Evolutionary conservation across 2,888 invertebrate species (phyloP), one percentile per base, ranked within the genome.

Genomic region (Papilio gigon): DNA sequence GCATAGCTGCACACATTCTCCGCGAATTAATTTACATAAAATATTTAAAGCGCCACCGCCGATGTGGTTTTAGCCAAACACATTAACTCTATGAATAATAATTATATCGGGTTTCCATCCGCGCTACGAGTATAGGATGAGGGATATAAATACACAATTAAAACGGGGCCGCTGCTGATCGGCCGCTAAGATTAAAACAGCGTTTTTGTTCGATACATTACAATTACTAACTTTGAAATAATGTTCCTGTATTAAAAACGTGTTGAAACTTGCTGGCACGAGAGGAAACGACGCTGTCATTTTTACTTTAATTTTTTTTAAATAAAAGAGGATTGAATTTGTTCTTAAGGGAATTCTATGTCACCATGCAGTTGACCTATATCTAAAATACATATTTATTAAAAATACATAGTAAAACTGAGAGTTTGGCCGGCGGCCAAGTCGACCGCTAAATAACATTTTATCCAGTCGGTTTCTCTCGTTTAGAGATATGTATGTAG

Each of bases 41-140:
- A 64, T 30, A 44, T 44, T 62, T 30, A 42, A 25, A 40, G 30
- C 20, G 30, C 30, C 12, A 20, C 30, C 40, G 27, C 62, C 44
- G 44, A 44, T 62, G 42, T 44, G 27, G 62, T 62, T 62, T 62
- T 62, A 62, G 44, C 44, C 44, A 62, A 30, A 53, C 53, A 53
- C 53, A 27, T 53, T 53, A 53, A n/a, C 53, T 30, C n/a, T 53
- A 53, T 53, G 27, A 53, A 27, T 27, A n/a, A 53, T 53, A 53
- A 53, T 53, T 53, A 53, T 14, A 53, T 8, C 27, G 27, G 5
- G 8, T 27, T n/a, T n/a, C 1, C 27, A 27, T 53, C 30, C 4
- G 12, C 53, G n/a, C 8, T n/a, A n/a, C 53, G 53, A 53, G 1
- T 14, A 50, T 25, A 50, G 50, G 50, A 25, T 2, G 25, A 50